phyloP scores from a whole-genome alignment of 2,888 invertebrate genomes.

The Hanleya hanleyi region DNA sequence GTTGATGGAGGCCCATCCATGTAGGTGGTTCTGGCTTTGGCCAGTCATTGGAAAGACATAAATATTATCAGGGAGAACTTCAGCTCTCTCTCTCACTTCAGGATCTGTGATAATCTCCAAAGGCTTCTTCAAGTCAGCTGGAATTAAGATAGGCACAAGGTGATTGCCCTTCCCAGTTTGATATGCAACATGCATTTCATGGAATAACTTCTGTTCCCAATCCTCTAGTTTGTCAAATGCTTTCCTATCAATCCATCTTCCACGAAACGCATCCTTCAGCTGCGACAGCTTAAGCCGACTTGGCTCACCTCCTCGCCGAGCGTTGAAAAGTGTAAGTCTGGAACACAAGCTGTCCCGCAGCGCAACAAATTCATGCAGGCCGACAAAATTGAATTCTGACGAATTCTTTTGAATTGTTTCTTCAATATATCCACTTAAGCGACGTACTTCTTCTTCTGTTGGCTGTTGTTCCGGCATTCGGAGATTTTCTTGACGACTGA shows the following conservation, averaged over 20 bases:
- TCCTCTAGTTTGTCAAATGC: conserved; percentile 1
- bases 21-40: too few species aligned
- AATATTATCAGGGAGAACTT: too few species aligned
- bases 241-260: conserved; percentile 24
- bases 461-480: conserved; percentile 24
- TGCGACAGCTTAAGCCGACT: conserved; percentile 26
- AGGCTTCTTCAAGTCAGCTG: neutral
- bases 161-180: conserved; percentile 4
- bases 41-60: too few species aligned
- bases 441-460: conserved; percentile 12
- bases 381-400: conserved; percentile 14
- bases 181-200: conserved; percentile 17
- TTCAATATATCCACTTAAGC: conserved; percentile 11
- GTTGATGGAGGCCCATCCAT: neutral
- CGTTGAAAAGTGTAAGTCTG: conserved; percentile 36
- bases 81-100: too few species aligned
- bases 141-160: conserved; percentile 9
- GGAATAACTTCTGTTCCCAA: conserved; percentile 15
- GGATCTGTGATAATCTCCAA: neutral
- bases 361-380: conserved; percentile 11
- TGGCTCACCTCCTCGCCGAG: conserved; percentile 35
- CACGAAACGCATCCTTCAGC: conserved; percentile 8
- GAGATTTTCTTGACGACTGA: neutral
- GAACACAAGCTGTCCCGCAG: conserved; percentile 26
- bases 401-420: conserved; percentile 8